phyloP scores from a whole-genome alignment of 2,888 invertebrate genomes.

The Drepana falcataria region DNA sequence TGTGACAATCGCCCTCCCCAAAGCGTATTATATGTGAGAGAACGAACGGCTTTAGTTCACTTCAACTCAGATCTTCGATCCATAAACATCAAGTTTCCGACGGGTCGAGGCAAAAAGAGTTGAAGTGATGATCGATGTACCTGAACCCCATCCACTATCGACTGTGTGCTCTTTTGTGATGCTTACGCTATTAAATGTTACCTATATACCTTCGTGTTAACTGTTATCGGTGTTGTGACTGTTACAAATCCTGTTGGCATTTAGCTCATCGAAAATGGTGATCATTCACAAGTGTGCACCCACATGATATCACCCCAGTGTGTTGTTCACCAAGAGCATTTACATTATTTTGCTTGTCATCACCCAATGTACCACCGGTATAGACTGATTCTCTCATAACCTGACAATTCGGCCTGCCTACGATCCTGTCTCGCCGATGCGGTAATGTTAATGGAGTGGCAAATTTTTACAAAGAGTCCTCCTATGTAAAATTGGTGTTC shows the following conservation, averaged over 20 bases:
- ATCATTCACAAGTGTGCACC: constrained; percentile 31
- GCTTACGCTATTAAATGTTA: constrained; percentile 61
- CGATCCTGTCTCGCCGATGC: constrained; percentile 18
- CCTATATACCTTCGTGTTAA: constrained; percentile 31
- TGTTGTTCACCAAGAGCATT: constrained; percentile 35
- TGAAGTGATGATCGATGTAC: constrained; percentile 31
- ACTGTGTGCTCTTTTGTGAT: constrained; percentile 49
- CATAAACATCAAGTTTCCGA: constrained; percentile 5
- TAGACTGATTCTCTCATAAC: constrained; percentile 26
- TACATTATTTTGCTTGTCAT: constrained; percentile 42
- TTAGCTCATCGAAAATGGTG: constrained; percentile 63
- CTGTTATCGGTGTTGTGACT: constrained; percentile 59
- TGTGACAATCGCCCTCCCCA: constrained; percentile 71
- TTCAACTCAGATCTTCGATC: constrained; percentile 34
- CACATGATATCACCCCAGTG: constrained; percentile 27
- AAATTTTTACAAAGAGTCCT: constrained; percentile 51
- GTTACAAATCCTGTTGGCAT: constrained; percentile 36
- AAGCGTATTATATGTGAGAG: constrained; percentile 51
- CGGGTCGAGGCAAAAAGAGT: constrained; percentile 15
- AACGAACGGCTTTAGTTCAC: constrained; percentile 49
- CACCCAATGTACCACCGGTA: constrained; percentile 20
- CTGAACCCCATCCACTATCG: constrained; percentile 24
- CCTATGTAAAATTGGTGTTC: constrained; percentile 67
- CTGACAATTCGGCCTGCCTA: constrained; percentile 28
- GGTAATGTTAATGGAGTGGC: constrained; percentile 20